A percentile compares a stretch with the other conserved stretches of the same genome.
Evolutionary conservation across 2,888 invertebrate species (phyloP).

Genomic region (Nephrocerus scutellatus): DNA sequence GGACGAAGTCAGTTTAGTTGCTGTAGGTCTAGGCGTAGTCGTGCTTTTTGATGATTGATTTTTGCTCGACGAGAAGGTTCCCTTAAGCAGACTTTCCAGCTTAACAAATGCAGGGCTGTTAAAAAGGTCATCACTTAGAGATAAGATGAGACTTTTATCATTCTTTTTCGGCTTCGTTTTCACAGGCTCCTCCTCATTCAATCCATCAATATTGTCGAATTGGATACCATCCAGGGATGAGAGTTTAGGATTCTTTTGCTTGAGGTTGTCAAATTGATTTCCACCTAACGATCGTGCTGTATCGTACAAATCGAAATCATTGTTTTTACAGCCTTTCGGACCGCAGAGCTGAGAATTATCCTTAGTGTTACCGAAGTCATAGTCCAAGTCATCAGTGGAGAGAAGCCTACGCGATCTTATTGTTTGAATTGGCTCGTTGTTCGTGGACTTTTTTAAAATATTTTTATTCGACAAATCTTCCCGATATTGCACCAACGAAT

Average conservation of each 20-base stretch:
- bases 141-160: slow-evolving; percentile 7
- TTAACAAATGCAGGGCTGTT: slow-evolving; percentile 23
- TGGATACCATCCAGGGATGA: slow-evolving; percentile 13
- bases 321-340: slow-evolving; percentile 1
- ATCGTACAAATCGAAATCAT: slow-evolving; percentile 12
- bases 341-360: neutral
- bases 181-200: neutral
- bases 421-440: no score
- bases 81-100: slow-evolving; percentile 24
- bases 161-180: slow-evolving; percentile 1
- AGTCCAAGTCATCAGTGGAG: no score
- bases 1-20: neutral
- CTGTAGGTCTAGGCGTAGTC: neutral
- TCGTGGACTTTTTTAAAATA: no score
- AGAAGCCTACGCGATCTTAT: slow-evolving; percentile 14
- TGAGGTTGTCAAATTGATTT: slow-evolving; percentile 22
- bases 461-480: no score
- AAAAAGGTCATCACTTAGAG: slow-evolving; percentile 22
- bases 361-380: neutral
- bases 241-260: slow-evolving; percentile 10
- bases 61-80: slow-evolving; percentile 5
- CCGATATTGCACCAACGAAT: slow-evolving; percentile 25
- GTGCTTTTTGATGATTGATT: no score
- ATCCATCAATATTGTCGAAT: slow-evolving; percentile 16
- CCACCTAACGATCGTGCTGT: slow-evolving; percentile 3